Base-by-base conservation (phyloP, 2,113 vertebrate species). In the Patagioenas fasciata region DNA sequence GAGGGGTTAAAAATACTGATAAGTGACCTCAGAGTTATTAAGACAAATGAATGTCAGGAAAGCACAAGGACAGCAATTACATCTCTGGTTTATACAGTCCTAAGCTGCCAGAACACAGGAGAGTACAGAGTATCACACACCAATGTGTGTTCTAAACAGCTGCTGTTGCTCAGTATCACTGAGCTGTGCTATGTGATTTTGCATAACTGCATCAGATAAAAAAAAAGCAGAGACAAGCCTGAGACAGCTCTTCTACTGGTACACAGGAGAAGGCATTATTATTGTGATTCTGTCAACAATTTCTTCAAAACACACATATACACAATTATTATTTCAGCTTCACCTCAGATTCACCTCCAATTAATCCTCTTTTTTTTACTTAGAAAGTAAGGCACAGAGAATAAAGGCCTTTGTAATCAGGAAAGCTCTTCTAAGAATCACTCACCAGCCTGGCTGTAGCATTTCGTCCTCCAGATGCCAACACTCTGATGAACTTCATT, bases 401-500 rank as follows among this genome's bases (percentile, higher is more conserved):
- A 56, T 29, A 75, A 61, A 67, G 10, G 57, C 21, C 47, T 71
- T 5, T n/a, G 40, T 31, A 62, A 42, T 31, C 61, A 62, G 19
- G 75, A 82, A 87, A 89, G 36, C 17, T 85, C 29, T 80, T 74
- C 40, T 15, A 15, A 60, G 50, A 78, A 69, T 80, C 62, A 85
- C 98, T 98, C 82, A 99, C 99, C 97, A 99, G 98, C 90, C 99
- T 98, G 83, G 99, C 99, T 95, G 99, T 98, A 91, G 97, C 98
- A 36, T 99, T 98, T 95, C 99, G 98, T 40, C 99, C 99, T 78
- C 99, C 98, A 11, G 98, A 98, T 28, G 98, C 99, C 97, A 99
- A 95, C n/a, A 99, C 98, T 80, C 99, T 98, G 25, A 99, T 90
- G 8, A 99, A 98, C 96, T 99, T 99, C 98, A 99, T 98, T 82